These are phyloP conservation scores for Asobara japonica DNA, from an alignment of 1,140 invertebrate species.

Conservation along the genomic window DNA sequence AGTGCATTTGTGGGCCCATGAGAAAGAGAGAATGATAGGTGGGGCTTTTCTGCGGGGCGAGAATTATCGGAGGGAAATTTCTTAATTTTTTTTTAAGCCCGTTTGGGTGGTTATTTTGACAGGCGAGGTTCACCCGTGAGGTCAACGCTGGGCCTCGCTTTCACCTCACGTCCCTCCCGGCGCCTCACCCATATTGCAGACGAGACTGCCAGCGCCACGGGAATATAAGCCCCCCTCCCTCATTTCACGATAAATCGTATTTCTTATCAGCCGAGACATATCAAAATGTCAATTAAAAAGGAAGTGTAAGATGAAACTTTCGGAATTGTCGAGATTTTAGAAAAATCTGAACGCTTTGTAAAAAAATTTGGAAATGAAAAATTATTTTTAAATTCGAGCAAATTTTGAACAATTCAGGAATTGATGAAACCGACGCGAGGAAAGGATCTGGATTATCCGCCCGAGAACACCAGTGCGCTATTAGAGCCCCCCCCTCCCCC, in stretches of 20 bases:
- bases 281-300: neutral
- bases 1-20: neutral
- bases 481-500: no score
- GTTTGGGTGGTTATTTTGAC: conserved; percentile 30
- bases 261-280: neutral
- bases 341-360: no score
- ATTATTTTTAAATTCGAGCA: no score
- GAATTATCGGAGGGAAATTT: conserved; percentile 7
- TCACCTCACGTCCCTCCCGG: conserved; percentile 34
- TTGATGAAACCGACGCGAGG: no score
- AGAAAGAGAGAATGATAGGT: neutral
- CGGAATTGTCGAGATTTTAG: no score
- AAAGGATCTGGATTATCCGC: no score
- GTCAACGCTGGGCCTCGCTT: conserved; percentile 34
- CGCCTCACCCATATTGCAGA: conserved; percentile 15
- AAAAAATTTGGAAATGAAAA: no score
- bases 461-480: no score
- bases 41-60: neutral
- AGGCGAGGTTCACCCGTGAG: conserved; percentile 30
- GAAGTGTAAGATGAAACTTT: no score
- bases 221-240: neutral
- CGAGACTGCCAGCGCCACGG: conserved; percentile 4
- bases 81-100: conserved; percentile 21
- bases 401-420: no score
- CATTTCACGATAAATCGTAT: neutral